Conservation (phyloP, 2,113 vertebrate species). For the Uropsilus gracilis region DNA sequence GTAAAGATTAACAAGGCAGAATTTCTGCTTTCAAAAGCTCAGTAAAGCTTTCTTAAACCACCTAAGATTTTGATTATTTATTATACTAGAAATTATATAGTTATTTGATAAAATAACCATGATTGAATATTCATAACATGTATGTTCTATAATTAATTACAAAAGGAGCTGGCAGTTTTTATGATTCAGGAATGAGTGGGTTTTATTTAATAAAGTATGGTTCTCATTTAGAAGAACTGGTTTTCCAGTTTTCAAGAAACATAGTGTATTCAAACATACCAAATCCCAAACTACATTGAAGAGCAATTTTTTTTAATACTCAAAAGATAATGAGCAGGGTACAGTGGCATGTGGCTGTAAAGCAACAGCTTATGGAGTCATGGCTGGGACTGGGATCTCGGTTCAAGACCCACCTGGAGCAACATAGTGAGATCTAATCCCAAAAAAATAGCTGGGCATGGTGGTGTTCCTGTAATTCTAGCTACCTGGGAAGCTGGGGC, state of each 20-base stretch:
- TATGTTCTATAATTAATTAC: neutral
- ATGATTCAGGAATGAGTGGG: neutral
- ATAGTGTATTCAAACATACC: neutral
- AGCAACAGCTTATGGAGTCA: too few relatives aligned
- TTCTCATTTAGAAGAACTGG: neutral
- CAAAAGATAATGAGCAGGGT: too few relatives aligned
- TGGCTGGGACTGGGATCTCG: too few relatives aligned
- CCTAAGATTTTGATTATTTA: neutral
- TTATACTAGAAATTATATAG: neutral
- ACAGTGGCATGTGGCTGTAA: too few relatives aligned
- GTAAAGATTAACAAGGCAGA: neutral
- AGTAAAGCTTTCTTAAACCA: neutral
- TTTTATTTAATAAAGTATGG: constrained; percentile 19
- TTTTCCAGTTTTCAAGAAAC: constrained; percentile 2
- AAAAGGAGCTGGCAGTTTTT: neutral
- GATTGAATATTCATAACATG: neutral
- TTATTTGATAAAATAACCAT: neutral
- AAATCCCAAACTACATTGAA: neutral
- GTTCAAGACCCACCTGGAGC: too few relatives aligned
- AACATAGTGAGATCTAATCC: too few relatives aligned
- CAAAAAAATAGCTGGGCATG: too few relatives aligned
- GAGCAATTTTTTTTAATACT: neutral
- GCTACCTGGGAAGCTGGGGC: too few relatives aligned
- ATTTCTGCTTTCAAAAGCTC: neutral
- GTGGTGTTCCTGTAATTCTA: too few relatives aligned